Base-by-base conservation (phyloP, 2,888 invertebrate species). In the Germaria angustata region DNA sequence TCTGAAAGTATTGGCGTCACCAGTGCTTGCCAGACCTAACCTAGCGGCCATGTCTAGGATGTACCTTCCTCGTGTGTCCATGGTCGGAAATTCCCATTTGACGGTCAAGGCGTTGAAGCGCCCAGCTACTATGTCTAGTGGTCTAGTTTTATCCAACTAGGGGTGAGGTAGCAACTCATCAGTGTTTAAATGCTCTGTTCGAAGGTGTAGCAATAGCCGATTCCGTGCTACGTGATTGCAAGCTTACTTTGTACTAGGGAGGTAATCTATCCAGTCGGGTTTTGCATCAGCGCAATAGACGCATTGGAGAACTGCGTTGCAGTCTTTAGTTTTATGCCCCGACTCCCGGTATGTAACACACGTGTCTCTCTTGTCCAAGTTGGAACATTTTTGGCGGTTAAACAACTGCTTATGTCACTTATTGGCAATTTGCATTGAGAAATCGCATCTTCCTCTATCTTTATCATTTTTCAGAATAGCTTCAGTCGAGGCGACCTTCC, bases 21-120 rank as follows among this genome's bases (percentile, higher is more conserved):
- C n/a, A n/a, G n/a, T n/a, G n/a, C n/a, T n/a, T n/a, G n/a, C n/a
- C n/a, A n/a, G n/a, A 0, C 73, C 73, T 4, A 65, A 28, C 39
- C 79, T 75, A 11, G 72, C 76, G 5, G 78, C 68, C 82, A n/a
- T n/a, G n/a, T 75, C 68, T 3, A 84, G 24, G n/a, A n/a, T n/a
- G n/a, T n/a, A n/a, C n/a, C n/a, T n/a, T n/a, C n/a, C n/a, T n/a
- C n/a, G n/a, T n/a, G 71, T 69, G 34, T 80, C 53, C 1, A 66
- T 77, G 9, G 32, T 68, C 15, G 59, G 2, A n/a, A 6, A n/a
- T n/a, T 44, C 15, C 61, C 44, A 61, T 41, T 61, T 44, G 1
- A 41, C 15, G 15, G 61, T 28, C 8, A 24, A 11, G 6, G n/a
- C n/a, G n/a, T n/a, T n/a, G n/a, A n/a, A n/a, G n/a, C n/a, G n/a